Evolutionary conservation across 2,113 vertebrate species (phyloP).

Genomic region (Phycodurus eques): DNA sequence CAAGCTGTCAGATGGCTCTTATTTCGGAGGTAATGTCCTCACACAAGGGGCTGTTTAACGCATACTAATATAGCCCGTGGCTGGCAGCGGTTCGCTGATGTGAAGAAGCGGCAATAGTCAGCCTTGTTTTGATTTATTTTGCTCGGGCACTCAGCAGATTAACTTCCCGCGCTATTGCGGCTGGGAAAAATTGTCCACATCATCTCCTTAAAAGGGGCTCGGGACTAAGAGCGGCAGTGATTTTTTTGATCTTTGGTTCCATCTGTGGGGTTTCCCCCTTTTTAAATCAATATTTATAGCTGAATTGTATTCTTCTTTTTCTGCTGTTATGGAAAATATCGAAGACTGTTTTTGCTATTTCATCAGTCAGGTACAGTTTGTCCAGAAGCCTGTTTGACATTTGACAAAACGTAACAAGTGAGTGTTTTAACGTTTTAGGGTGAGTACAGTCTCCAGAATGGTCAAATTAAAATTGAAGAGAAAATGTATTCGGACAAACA

Average conservation of each 20-base stretch:
- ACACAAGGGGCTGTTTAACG: neutral
- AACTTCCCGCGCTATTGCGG: conserved; percentile 57
- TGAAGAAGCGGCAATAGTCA: conserved; percentile 40
- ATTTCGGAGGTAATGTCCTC: conserved; percentile 86
- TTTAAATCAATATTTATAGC: conserved; percentile 40
- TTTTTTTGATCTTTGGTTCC: conserved; percentile 49
- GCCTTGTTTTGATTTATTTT: conserved; percentile 59
- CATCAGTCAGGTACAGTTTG: neutral
- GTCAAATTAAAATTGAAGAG: conserved; percentile 13
- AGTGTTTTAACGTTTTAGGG: neutral
- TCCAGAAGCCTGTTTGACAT: neutral
- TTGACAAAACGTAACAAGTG: neutral
- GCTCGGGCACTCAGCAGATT: conserved; percentile 69
- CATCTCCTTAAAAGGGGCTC: conserved; percentile 65
- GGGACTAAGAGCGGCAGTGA: conserved; percentile 47
- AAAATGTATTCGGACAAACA: conserved; percentile 14
- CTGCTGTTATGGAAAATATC: neutral
- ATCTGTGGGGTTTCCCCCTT: conserved; percentile 44
- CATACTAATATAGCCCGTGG: conserved; percentile 13
- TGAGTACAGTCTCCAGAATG: conserved; percentile 1
- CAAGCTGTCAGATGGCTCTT: conserved; percentile 94
- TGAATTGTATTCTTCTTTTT: conserved; percentile 16
- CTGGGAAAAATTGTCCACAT: conserved; percentile 52
- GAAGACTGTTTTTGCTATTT: conserved; percentile 1
- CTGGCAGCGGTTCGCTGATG: conserved; percentile 27